Evolutionary conservation across 2,797 vertebrate genomes (phyloP).

Genomic region (Oreochromis mossambicus): DNA sequence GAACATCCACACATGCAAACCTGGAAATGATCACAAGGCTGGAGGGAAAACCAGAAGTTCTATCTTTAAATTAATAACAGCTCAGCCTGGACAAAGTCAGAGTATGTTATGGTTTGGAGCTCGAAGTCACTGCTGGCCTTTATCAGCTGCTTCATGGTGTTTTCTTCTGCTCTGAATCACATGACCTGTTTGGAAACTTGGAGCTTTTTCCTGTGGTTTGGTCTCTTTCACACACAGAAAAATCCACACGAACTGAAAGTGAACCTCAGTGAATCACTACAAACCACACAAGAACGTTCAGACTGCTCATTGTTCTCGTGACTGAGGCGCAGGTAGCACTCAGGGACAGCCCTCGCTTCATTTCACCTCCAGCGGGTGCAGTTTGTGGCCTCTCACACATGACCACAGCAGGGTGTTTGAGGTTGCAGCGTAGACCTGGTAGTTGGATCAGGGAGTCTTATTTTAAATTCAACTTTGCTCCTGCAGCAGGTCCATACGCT

Average conservation of each 20-base stretch:
- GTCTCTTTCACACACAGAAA: neutral
- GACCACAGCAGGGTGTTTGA: neutral
- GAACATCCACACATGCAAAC: neutral
- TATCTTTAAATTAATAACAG: neutral
- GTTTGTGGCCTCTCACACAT: neutral
- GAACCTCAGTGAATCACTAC: neutral
- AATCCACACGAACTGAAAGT: neutral
- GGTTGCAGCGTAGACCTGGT: neutral
- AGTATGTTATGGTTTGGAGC: neutral
- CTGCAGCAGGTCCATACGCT: neutral
- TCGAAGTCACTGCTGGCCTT: neutral
- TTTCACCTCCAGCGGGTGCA: neutral
- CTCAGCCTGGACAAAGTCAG: neutral
- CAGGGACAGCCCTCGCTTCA: neutral
- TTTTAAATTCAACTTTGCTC: neutral
- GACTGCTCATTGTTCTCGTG: accelerated
- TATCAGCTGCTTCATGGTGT: neutral
- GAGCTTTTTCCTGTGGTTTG: neutral
- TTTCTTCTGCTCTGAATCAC: neutral
- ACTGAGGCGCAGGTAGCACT: neutral
- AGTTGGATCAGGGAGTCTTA: neutral
- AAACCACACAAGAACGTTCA: neutral
- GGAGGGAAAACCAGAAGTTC: neutral
- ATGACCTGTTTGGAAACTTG: neutral
- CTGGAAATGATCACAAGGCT: neutral